Base-by-base conservation (phyloP, 2,888 invertebrate species). In the Ommatoiulus sabulosus region DNA sequence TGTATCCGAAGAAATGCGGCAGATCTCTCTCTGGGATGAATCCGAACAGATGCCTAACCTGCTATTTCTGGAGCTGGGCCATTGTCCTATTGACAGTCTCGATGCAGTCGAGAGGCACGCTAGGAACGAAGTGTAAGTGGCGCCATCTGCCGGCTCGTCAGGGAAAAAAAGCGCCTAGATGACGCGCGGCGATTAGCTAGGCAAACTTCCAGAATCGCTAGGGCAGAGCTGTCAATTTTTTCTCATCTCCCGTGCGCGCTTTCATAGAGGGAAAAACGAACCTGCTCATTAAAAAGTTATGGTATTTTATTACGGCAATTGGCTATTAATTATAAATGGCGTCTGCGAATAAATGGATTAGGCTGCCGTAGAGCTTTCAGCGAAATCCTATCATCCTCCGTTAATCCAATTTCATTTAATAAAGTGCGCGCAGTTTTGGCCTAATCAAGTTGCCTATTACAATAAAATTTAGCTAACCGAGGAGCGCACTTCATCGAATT, bases 331-430 rank as follows among this genome's bases (percentile, higher is more conserved):
- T 80, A 80, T 80, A 35, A 20, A 80, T 80, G 80, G 80, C 80
- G 80, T 24, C 80, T 80, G 80, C 35, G 35, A 80, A 12, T 80
- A 80, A 80, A 80, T 80, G 80, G 35, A 80, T 80, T 80, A 80
- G 80, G 35, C 80, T 80, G 80, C 80, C 35, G 80, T 35, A 24
- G 35, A 80, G 80, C 80, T 35, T 80, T 80, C 80, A 80, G 10
- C 80, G 35, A 80, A 80, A 80, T 80, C 35, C 80, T 80, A 35
- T 80, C 80, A 80, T 80, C 80, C 80, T n/a, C 80, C 8, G 80
- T 20, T 80, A 80, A 80, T 80, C 80, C 80, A 80, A 80, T 80
- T 80, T 80, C 80, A 80, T 80, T 80, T 80, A 80, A 80, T 80
- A 80, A 80, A 80, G 80, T 80, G 80, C 80, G 80, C 80, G 24